phyloP scores from a whole-genome alignment of 2,113 vertebrate species.

The Ciconia boyciana region DNA sequence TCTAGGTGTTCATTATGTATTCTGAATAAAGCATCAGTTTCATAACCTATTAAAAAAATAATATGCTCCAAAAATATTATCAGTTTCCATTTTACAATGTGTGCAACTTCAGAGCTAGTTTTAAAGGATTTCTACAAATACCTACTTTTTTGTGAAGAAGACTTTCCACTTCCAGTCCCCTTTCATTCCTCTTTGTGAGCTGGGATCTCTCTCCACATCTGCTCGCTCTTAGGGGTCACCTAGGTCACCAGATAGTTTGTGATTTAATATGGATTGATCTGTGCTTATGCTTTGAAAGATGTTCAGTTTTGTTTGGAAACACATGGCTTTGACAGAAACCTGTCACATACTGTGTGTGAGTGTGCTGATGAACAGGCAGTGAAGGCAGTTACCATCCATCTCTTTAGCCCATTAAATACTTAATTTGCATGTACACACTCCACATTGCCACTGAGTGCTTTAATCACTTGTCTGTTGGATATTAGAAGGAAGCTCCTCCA shows the following conservation, averaged over 20 bases:
- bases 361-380: background rate
- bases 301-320: background rate
- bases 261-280: background rate
- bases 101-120: background rate
- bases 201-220: background rate
- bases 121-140: background rate
- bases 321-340: fast-evolving
- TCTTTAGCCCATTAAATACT: background rate
- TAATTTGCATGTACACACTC: background rate
- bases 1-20: background rate
- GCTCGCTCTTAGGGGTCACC: background rate
- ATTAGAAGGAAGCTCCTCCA: background rate
- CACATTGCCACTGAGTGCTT: background rate
- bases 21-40: background rate
- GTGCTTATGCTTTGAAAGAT: background rate
- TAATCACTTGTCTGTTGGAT: background rate
- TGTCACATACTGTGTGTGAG: background rate
- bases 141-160: background rate
- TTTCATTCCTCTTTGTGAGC: background rate
- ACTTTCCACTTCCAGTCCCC: background rate
- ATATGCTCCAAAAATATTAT: background rate
- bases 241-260: background rate
- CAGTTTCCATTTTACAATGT: background rate
- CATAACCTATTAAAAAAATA: background rate
- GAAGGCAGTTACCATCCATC: background rate